Base-by-base conservation (phyloP, 2,113 vertebrate species). In the Egretta garzetta region DNA sequence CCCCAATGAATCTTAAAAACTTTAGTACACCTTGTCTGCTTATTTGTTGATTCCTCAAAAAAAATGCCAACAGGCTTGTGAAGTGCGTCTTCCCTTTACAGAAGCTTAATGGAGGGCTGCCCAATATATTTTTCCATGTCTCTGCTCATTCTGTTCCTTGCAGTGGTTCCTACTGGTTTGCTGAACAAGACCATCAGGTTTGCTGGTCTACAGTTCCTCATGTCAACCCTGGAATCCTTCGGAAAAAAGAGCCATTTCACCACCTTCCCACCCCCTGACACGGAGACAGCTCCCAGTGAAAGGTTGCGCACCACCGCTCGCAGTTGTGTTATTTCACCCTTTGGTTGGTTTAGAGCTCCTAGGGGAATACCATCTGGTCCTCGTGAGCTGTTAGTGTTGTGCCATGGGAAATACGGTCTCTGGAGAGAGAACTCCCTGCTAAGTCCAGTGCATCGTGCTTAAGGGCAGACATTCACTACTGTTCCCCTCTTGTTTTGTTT, bases 261-360 rank as follows among this genome's bases (percentile, higher is more conserved):
- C 24, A 32, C 35, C 43, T 68, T 76, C 62, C 53, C 9, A 3
- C 49, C 23, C 59, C 43, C 80, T 84, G 84, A 24, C 35, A 13
- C 56, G 14, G 26, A 22, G 10, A 22, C 6, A 4, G 30, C 49
- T 90, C 89, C 81, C 79, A 8, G 62, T 9, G 68, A 56, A 62
- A 53, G 39, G 24, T 72, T 60, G 3, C 62, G 68, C 24, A 9
- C 43, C 12, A 18, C 0, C 0, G 35, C 45, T 91, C 0, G 0
- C 50, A 11, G 89, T 43, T 56, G 27, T 43, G 64, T 47, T 49
- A 41, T 85, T 93, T 91, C 71, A 91, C 68, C 89, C 93, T 91
- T 88, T 15, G 1, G 52, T 26, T 90, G 73, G 16, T 88, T 95
- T 79, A 87, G 56, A 81, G 73, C 91, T 60, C 84, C 60, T 56